phyloP scores from a whole-genome alignment of 2,888 invertebrate genomes.

The Ryuthela nishihirai region DNA sequence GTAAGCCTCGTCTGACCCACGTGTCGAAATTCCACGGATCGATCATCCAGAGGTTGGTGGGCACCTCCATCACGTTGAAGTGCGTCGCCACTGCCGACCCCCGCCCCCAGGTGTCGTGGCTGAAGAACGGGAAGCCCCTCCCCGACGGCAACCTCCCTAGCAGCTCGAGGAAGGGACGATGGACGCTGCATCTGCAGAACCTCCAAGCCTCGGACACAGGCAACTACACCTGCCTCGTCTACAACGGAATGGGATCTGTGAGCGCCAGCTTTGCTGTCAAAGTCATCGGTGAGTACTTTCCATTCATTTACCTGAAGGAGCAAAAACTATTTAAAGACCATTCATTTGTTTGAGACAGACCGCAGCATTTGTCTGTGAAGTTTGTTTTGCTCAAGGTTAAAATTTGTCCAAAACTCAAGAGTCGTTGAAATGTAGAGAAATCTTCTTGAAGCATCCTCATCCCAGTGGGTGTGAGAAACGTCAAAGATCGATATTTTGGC shows the following conservation, averaged over 20 bases:
- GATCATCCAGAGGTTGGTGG: constrained; percentile 28
- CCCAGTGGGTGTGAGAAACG: no score
- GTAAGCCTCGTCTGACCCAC: constrained; percentile 31
- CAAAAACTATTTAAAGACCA: no score
- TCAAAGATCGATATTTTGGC: no score
- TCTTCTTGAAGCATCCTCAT: no score
- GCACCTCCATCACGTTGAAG: constrained; percentile 38
- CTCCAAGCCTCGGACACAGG: constrained; percentile 36
- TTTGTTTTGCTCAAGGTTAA: no score
- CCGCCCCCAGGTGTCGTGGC: constrained; percentile 39
- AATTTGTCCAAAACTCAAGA: no score
- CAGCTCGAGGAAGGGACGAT: constrained; percentile 17
- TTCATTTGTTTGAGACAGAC: no score
- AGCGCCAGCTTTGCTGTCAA: constrained; percentile 30
- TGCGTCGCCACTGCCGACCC: constrained; percentile 41
- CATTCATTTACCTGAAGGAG: no score
- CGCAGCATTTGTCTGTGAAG: no score
- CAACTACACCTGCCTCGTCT: constrained; percentile 36
- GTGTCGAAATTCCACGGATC: constrained; percentile 16
- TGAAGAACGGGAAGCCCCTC: constrained; percentile 40
- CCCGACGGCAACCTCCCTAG: constrained; percentile 23
- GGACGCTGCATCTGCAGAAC: constrained; percentile 30
- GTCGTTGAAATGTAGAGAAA: no score
- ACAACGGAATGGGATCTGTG: constrained; percentile 22
- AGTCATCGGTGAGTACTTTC: constrained; percentile 33